These are phyloP conservation scores for Boulengeromyrus knoepffleri DNA, from an alignment of 2,113 vertebrate genomes.

Conservation along the genomic window DNA sequence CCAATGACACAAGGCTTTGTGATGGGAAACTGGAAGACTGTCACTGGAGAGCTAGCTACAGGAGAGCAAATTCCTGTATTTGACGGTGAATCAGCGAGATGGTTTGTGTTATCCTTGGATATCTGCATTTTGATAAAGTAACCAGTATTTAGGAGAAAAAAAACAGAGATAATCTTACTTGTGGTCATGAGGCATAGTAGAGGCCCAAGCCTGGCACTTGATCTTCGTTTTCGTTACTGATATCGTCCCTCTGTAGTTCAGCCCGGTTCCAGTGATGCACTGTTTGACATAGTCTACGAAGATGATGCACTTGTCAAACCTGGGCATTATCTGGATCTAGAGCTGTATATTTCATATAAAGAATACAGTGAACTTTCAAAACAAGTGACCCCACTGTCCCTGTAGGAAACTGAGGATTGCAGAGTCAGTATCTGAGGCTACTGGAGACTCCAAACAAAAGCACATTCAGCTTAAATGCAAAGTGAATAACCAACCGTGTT, in stretches of 20 bases:
- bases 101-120: neutral
- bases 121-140: neutral
- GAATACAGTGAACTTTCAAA: neutral
- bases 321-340: neutral
- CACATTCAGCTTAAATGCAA: constrained; percentile 37
- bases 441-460: neutral
- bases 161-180: constrained; percentile 67
- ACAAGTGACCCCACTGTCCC: neutral
- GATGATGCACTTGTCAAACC: neutral
- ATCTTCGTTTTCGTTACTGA: constrained; percentile 82
- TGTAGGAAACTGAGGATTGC: neutral
- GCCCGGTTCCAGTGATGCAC: constrained; percentile 86
- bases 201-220: constrained; percentile 89
- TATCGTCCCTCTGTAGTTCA: constrained; percentile 80
- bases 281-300: constrained; percentile 79
- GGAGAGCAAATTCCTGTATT: neutral
- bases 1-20: neutral
- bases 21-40: neutral
- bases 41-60: neutral
- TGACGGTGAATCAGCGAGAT: neutral
- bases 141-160: neutral
- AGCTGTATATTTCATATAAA: neutral
- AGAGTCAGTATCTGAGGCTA: neutral
- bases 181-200: constrained; percentile 90
- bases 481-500: constrained; percentile 16